Evolutionary conservation across 35 echinoderm and acorn worm species (phyloP), one percentile per base, ranked within the genome.

Genomic region (Diadema setosum): DNA sequence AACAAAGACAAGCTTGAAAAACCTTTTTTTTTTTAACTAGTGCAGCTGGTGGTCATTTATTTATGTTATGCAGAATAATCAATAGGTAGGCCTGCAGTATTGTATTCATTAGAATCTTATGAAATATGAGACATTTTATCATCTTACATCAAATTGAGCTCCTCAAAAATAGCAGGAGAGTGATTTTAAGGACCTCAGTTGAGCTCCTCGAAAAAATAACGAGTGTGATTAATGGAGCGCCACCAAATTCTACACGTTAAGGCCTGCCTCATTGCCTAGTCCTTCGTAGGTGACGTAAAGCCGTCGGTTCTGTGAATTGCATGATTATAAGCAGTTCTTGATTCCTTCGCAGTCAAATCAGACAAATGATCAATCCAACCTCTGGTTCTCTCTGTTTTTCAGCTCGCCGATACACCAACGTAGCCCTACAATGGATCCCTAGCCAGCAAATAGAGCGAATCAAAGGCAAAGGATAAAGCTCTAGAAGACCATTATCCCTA

Each of bases 401-500:
- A 78, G 73, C 73, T 78, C 44, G 73, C 73, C 39, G 73, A 78
- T 78, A 41, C 73, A 39, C 73, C 73, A 78, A 21, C 26, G 3
- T n/a, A n/a, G n/a, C n/a, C n/a, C n/a, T 78, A 78, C 73, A 78
- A 44, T 5, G 73, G 73, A 42, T 34, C 73, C 40, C 37, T 78
- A 3, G 35, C 73, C 1, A 41, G 35, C 14, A 44, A 44, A 41
- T 7, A 5, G 73, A 24, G 35, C 2, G 15, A 25, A 4, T 78
- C 73, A 44, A 26, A 78, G 44, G 73, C 33, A 41, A 78, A 78
- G 73, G 73, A 78, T 20, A 78, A 78, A 44, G 73, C 73, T 2
- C 26, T 78, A 78, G 73, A 78, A 78, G 73, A 78, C 11, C 73
- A 78, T n/a, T n/a, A n/a, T n/a, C n/a, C n/a, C n/a, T n/a, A n/a